These are phyloP conservation scores for Meriones psammophilus DNA, from an alignment of 2,797 vertebrate genomes.

Conservation along the genomic window DNA sequence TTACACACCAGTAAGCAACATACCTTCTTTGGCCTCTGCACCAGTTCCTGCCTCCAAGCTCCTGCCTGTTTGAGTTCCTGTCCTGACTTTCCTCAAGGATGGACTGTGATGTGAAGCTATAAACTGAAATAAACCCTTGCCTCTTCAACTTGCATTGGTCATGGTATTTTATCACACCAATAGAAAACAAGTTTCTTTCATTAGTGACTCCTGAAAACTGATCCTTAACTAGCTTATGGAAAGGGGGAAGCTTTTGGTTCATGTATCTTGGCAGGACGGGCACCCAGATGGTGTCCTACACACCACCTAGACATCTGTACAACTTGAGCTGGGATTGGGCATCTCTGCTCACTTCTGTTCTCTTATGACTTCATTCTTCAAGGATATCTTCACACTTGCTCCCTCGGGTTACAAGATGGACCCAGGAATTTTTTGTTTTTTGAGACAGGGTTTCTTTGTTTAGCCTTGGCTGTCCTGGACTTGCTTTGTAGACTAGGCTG, in stretches of 20 bases:
- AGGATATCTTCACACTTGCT: no score
- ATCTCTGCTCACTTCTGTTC: background rate
- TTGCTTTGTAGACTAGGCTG: no score
- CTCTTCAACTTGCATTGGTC: background rate
- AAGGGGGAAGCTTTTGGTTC: background rate
- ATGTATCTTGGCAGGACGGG: background rate
- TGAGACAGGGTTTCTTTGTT: no score
- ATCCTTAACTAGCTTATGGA: background rate
- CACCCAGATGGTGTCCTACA: background rate
- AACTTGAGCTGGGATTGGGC: background rate
- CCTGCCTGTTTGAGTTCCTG: background rate
- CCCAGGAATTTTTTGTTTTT: no score
- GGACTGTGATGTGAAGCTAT: background rate
- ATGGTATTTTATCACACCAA: background rate
- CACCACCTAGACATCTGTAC: background rate
- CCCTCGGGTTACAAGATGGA: background rate
- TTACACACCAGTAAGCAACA: background rate
- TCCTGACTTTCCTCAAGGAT: background rate
- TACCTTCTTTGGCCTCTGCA: background rate
- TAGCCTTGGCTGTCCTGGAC: no score
- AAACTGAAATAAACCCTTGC: background rate
- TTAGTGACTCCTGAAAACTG: background rate
- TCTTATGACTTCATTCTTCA: slow-evolving; percentile 7
- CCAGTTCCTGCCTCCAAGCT: background rate
- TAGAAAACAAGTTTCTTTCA: background rate